Base-by-base conservation (phyloP, 35 echinoderm and acorn worm species). In the Ophioderma brevispina region DNA sequence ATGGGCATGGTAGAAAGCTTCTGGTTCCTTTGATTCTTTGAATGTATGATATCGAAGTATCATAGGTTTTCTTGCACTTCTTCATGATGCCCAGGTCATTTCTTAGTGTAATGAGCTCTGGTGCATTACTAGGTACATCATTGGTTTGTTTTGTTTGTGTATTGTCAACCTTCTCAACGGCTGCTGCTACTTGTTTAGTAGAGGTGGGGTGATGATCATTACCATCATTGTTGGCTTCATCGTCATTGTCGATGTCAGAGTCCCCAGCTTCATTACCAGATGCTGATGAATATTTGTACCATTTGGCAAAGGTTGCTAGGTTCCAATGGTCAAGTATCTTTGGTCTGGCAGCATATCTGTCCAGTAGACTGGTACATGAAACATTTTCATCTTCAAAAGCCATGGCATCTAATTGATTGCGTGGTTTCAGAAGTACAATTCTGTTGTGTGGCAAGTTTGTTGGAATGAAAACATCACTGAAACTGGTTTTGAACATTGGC, bases 321-420 rank as follows among this genome's bases (percentile, higher is more conserved):
- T 37, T 78, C 33, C 11, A 2, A 17, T 78, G 13, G 38, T 88
- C 86, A 21, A 46, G 21, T 34, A 21, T 43, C 17, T 39, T 36
- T 77, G 81, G 81, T 85, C 81, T 64, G 23, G 42, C 40, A 30
- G 0, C 3, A 78, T 91, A 85, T 78, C 8, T 91, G 25, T 91
- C 76, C 3, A 78, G 32, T 21, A 84, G 14, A 32, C 31, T 76
- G 38, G 43, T 0, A 25, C 31, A 10, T 32, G 13, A 91, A 1
- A 91, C 39, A 39, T 85, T 34, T 28, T 86, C 64, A 36, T 32
- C 43, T 21, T 86, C 82, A 75, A 0, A 39, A 33, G 37, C 82
- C 1, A 85, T 33, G 36, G 40, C 75, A 10, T 92, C 36, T 43
- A 86, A 38, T 17, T 64, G 13, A 30, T 25, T 40, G 3, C 42